Conservation (phyloP, 2,888 invertebrate species). For the Netelia fuscicornis region DNA sequence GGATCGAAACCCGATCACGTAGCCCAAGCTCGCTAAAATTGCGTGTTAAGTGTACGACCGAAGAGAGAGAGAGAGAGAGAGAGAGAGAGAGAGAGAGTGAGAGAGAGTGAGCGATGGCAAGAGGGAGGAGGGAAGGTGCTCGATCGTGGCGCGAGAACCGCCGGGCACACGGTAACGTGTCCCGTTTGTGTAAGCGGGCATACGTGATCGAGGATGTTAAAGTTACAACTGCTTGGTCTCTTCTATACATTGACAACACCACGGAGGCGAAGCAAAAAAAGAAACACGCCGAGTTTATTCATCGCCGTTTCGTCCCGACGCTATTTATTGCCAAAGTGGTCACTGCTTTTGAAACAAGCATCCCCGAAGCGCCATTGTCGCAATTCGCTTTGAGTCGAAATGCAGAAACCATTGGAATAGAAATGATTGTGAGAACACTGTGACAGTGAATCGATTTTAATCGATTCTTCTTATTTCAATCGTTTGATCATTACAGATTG, state of each 20-base stretch:
- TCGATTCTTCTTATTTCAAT: too few relatives aligned
- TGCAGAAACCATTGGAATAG: too few relatives aligned
- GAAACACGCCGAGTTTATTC: neutral
- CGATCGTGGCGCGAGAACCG: constrained; percentile 49
- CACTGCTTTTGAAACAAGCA: neutral
- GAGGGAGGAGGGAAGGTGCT: constrained; percentile 38
- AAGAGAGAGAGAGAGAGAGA: constrained; percentile 13
- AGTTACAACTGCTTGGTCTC: constrained; percentile 3
- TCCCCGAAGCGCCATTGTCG: too few relatives aligned
- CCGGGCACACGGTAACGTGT: constrained; percentile 77
- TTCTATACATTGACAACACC: constrained; percentile 26
- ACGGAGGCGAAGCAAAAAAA: constrained; percentile 3
- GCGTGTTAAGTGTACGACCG: constrained; percentile 62
- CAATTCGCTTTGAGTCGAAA: too few relatives aligned
- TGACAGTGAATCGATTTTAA: too few relatives aligned
- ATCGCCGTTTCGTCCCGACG: neutral
- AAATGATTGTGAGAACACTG: too few relatives aligned
- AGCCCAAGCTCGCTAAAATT: constrained; percentile 75
- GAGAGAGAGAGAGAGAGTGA: constrained; percentile 15
- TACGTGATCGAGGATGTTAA: constrained; percentile 77
- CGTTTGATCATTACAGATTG: too few relatives aligned
- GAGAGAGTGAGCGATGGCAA: neutral
- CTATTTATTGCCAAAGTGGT: constrained; percentile 2
- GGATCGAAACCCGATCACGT: constrained; percentile 78
- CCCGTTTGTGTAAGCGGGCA: constrained; percentile 79